Evolutionary conservation across 2,797 vertebrate species (phyloP).

Genomic region (Epinephelus malabaricus): DNA sequence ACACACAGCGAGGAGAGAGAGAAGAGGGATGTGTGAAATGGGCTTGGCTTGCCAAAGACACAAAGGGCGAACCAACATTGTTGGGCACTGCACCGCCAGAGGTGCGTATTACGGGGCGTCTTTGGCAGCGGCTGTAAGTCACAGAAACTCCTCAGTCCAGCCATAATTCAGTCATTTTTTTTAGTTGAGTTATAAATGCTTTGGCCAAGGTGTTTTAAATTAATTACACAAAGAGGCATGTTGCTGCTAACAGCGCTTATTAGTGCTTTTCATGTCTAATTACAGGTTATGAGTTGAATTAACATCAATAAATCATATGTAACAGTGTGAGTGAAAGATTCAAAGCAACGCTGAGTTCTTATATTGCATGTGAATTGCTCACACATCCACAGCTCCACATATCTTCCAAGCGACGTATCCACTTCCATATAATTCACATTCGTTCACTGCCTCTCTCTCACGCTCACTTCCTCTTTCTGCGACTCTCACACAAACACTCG

Average conservation of each 20-base stretch:
- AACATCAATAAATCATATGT: conserved; percentile 48
- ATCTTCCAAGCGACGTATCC: conserved; percentile 37
- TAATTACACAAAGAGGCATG: conserved; percentile 51
- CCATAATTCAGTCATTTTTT: conserved; percentile 38
- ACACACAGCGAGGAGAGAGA: conserved; percentile 40
- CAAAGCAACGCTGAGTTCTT: conserved; percentile 21
- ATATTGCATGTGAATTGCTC: conserved; percentile 11
- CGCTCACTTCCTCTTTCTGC: conserved; percentile 32
- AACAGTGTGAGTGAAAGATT: conserved; percentile 15
- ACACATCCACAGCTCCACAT: conserved; percentile 26
- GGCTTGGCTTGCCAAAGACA: conserved; percentile 66
- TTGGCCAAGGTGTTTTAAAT: conserved; percentile 55
- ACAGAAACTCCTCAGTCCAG: conserved; percentile 25
- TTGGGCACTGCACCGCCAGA: conserved; percentile 61
- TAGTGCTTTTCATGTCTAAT: conserved; percentile 51
- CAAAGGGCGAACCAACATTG: conserved; percentile 67
- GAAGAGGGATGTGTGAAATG: conserved; percentile 52
- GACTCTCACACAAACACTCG: conserved; percentile 25
- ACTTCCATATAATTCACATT: conserved; percentile 41
- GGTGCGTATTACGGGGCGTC: conserved; percentile 54
- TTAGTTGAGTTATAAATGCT: conserved; percentile 30
- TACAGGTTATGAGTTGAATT: conserved; percentile 47
- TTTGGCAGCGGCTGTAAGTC: conserved; percentile 52
- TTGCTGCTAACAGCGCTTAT: conserved; percentile 47
- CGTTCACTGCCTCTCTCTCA: conserved; percentile 2